phyloP scores from a whole-genome alignment of 2,797 vertebrate genomes.

The Hapalemur alaotrensis region DNA sequence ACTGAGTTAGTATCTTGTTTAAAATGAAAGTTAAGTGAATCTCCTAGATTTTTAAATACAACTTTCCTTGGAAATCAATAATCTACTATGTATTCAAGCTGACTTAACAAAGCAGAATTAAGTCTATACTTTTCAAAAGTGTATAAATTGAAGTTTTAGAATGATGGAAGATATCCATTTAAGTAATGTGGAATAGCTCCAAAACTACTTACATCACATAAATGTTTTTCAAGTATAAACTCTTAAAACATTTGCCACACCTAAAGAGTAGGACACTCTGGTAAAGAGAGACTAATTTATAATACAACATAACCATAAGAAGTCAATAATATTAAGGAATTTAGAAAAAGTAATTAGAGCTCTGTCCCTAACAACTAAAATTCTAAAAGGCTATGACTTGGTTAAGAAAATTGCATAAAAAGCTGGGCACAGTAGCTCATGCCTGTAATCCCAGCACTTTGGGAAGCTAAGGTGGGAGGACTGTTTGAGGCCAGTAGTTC shows the following conservation, averaged over 20 bases:
- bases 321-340: neutral
- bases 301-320: neutral
- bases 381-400: neutral
- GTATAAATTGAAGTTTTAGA: conserved; percentile 5
- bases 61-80: conserved; percentile 33
- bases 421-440: neutral
- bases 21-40: conserved; percentile 31
- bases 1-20: conserved; percentile 33
- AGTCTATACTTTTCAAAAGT: conserved; percentile 11
- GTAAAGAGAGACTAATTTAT: neutral
- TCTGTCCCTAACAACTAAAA: neutral
- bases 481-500: neutral
- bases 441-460: neutral
- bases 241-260: neutral
- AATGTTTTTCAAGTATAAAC: neutral
- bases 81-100: neutral
- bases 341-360: neutral
- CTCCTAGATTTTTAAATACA: conserved; percentile 28
- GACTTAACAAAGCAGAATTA: conserved; percentile 30
- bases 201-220: neutral
- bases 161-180: neutral
- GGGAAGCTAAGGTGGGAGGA: neutral
- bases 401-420: neutral
- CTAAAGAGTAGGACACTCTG: neutral
- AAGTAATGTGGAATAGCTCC: neutral